These are phyloP conservation scores for rat (Rattus norvegicus) DNA, from an alignment of 2,113 vertebrate species.

Conservation along the genomic window DNA sequence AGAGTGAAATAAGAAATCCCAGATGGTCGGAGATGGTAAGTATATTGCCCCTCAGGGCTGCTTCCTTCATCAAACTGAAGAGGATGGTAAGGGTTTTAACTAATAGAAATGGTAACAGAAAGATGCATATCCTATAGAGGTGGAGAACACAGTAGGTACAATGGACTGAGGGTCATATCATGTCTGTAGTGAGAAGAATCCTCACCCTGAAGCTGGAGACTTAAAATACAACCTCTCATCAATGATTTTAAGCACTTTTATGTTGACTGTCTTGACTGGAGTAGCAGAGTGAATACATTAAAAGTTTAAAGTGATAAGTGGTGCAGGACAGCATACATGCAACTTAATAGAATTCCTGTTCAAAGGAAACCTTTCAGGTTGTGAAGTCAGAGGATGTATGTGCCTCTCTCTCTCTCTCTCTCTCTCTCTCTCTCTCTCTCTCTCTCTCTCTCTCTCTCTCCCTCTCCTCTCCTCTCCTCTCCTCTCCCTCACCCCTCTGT, in stretches of 20 bases:
- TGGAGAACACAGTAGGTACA: neutral
- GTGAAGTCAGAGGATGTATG: neutral
- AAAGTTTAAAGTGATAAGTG: neutral
- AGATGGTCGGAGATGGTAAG: neutral
- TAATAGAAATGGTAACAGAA: neutral
- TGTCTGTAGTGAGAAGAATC: neutral
- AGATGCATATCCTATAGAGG: neutral
- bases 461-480: no score
- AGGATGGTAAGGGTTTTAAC: neutral
- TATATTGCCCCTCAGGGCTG: neutral
- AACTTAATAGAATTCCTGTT: neutral
- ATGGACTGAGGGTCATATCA: neutral
- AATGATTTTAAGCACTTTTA: neutral
- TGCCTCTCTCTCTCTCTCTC: neutral
- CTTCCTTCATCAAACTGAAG: neutral
- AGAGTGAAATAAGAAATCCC: neutral
- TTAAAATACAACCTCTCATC: neutral
- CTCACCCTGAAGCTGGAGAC: neutral
- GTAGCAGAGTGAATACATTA: neutral
- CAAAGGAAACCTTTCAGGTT: neutral
- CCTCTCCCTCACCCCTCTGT: no score
- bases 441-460: no score
- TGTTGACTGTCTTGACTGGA: neutral
- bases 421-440: no score
- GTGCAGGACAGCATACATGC: neutral